Percentiles rank a stretch among this genome's conserved stretches.
phyloP scores from a whole-genome alignment of 1,140 invertebrate species.

The Dinoponera quadriceps region DNA sequence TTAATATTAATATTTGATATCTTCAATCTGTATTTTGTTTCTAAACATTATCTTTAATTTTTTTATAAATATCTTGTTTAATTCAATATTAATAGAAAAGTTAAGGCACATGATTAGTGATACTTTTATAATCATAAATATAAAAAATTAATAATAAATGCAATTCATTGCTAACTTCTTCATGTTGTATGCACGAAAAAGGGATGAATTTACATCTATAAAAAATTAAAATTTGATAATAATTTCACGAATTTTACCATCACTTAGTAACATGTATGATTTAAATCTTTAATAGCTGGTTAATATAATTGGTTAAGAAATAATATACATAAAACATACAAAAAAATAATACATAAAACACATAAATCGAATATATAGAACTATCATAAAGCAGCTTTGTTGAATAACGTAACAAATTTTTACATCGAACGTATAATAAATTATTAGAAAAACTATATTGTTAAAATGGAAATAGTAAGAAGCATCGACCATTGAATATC shows the following conservation, averaged over 20 bases:
- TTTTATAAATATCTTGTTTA: neutral
- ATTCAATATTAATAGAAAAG: neutral
- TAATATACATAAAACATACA: neutral
- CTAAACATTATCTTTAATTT: neutral
- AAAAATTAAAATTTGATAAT: neutral
- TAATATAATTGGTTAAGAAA: neutral
- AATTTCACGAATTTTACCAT: neutral
- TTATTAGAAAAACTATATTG: neutral
- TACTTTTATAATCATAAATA: neutral
- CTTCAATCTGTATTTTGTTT: neutral
- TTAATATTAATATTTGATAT: conserved; percentile 1
- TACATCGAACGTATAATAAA: neutral
- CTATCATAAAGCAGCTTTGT: neutral
- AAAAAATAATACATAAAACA: too few species aligned
- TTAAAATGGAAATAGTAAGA: neutral
- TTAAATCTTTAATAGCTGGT: too few species aligned
- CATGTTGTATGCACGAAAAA: too few species aligned
- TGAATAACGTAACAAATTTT: neutral
- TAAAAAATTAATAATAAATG: neutral
- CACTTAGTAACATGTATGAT: too few species aligned
- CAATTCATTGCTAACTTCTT: neutral
- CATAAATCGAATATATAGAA: neutral
- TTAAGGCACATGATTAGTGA: neutral
- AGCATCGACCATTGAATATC: neutral
- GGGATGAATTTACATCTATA: neutral